Base-by-base conservation (phyloP, 1,140 invertebrate species). In the Panulirus ornatus region DNA sequence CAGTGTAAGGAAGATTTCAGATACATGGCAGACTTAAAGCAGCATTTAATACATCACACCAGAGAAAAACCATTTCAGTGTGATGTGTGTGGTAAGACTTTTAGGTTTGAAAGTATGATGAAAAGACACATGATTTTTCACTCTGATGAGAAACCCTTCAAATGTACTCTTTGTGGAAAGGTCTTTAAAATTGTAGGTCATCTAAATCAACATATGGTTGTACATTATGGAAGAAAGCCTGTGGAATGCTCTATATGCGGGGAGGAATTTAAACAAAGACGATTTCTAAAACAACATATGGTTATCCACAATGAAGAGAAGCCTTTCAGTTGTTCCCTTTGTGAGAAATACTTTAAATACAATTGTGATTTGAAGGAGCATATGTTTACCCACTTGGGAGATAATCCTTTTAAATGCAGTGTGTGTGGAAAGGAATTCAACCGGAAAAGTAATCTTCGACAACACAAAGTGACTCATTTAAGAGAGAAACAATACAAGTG, bases 371-470 rank as follows among this genome's bases (percentile, higher is more conserved):
- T 66, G 0, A 66, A 66, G 58, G 58, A 66, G n/a, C 58, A 66
- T 66, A 66, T 66, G 58, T 66, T 66, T 66, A 66, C 58, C n/a
- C 58, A 66, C 27, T 22, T 66, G 16, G 58, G 58, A 66, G 58
- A 66, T 66, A 66, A 66, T 27, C 58, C 58, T 66, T 66, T 66
- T 30, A 66, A 66, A 66, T 66, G 58, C 30, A 30, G n/a, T 66
- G 58, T 66, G 22, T 66, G 58, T 66, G 58, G 58, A 8, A 66
- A 66, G 58, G 58, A 66, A 30, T 66, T 66, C 58, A 66, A 66
- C 22, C 16, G 58, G 58, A 66, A 66, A 30, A 66, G 58, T 22
- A 66, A 66, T 66, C 58, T 66, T 30, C 58, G 27, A 30, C 58
- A 66, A 27, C 58, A 66, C 11, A 66, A 27, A 66, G 58, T 66